Evolutionary conservation across 2,888 invertebrate genomes (phyloP), one percentile per base, ranked within the genome.

Genomic region (Meteorus colon): DNA sequence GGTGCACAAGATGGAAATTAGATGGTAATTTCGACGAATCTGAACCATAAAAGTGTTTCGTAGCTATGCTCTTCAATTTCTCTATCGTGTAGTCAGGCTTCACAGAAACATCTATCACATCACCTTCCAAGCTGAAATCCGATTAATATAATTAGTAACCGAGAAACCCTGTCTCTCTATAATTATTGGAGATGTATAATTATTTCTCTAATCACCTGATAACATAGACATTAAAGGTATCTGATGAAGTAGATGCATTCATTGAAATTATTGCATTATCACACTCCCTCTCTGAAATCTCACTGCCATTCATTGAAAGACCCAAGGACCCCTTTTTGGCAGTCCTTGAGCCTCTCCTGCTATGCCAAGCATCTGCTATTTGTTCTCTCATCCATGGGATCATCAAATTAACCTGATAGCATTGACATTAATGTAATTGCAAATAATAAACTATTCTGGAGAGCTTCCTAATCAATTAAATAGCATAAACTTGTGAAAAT

Each of bases 361-460:
- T 88, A 83, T 85, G 84, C 87, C 86, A 88, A 76, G 82, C 84
- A 79, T 86, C 87, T 77, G 84, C 82, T 76, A 88, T 84, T 78
- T 86, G 86, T 74, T 85, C 84, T 82, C 85, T 85, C 83, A 88
- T 83, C 87, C 86, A 87, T 85, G 87, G 85, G 83, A 88, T 84
- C 87, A 88, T 88, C 80, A 87, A 86, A 45, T 41, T 62, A 48
- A 62, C 59, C 34, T 72, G 19, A 48, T 24, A 70, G 70, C 59
- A 70, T 41, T 6, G 4, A 24, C 19, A 24, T 55, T 5, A n/a
- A n/a, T n/a, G 4, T n/a, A 48, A 48, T n/a, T 34, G 4, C 34
- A 2, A 4, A 48, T 16, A 24, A 19, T 55, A 48, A n/a, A n/a
- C n/a, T 48, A 48, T 55, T 55, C n/a, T 19, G 8, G 2, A 4